Base-by-base conservation (phyloP, 2,888 invertebrate genomes). In the Auanema sp. region DNA sequence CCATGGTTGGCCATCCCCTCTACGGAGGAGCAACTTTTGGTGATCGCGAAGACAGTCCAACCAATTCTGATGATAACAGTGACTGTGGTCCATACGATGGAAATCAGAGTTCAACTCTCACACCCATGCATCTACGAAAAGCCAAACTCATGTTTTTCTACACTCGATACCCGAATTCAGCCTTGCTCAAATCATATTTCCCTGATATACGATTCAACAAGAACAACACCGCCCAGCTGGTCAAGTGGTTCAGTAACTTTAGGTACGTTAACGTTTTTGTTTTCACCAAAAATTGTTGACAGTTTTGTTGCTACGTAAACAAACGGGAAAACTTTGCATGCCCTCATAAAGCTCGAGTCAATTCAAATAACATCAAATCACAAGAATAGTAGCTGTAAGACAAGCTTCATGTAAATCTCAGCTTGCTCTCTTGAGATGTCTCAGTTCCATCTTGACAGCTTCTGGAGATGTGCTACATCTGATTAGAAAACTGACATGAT, bases 111-210 rank as follows among this genome's bases (percentile, higher is more conserved):
- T 66, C 68, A 5, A 96, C 94, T 84, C 88, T 98, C 88, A 97
- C 97, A 82, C 97, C 97, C 85, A 95, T 97, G 93, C 98, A 98
- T 88, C 91, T 98, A 84, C 90, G 98, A 85, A 99, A 99, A 87
- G 98, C 98, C 77, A 99, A 98, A 89, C 89, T 99, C 88, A 98
- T 99, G 98, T 98, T 98, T 91, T 99, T 99, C 91, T 98, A 94
- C 92, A 95, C 95, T 83, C 90, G 98, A 83, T 99, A 99, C 87
- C 98, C 98, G 69, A 95, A 93, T 86, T 97, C 97, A 70, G 92
- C 95, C 84, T 92, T 97, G 80, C 91, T 98, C 86, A 99, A 99
- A 89, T 93, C 95, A 90, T 99, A 94, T 89, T 98, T 99, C 89
- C 97, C 97, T 49, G 98, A 98, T 88, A 96, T 98, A 88, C 94